Evolutionary conservation across 2,888 invertebrate genomes (phyloP), one percentile per base, ranked within the genome.

Genomic region (Erpobdella octoculata): DNA sequence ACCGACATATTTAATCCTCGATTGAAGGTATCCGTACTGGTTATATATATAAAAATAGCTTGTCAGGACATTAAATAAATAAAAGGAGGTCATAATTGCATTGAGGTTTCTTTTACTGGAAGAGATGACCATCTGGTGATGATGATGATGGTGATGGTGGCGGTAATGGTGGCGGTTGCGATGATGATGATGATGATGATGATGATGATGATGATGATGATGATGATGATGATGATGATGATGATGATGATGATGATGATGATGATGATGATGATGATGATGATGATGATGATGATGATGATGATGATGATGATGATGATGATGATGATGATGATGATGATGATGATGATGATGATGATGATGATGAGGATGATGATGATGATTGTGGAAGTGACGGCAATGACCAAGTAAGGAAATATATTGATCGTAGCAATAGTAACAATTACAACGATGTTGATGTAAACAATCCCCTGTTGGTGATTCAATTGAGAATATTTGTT

Each of bases 291-390:
- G 53, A 9, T 25, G 28, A 53, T 2, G 53, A 25, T 53, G 21
- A 21, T 9, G 21, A 28, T 21, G 28, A 53, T 25, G 28, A 25
- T 53, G 21, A 62, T 62, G 62, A 62, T n/a, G 62, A n/a, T 31
- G 46, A n/a, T 62, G 62, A 31, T 25, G 62, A 62, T 25, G 62
- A 62, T 62, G 62, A 62, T 62, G 62, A 62, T 25, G 62, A 62
- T 12, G 62, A 62, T 33, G 31, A 62, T 33, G 62, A 62, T 62
- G 62, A 31, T 62, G n/a, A 35, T 33, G n/a, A 33, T 35, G 6
- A 35, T 62, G 28, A 33, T 62, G 62, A 21, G 62, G n/a, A 6
- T 53, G 53, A 53, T 8, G 18, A 18, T 28, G 53, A 53, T 3
- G 5, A 46, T 21, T 18, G 21, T 5, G 46, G 21, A 3, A 21